Percentiles rank a stretch among this genome's conserved stretches.
These are phyloP conservation scores for Neopelma chrysocephalum DNA, from an alignment of 2,797 vertebrate genomes.

Conservation along the genomic window DNA sequence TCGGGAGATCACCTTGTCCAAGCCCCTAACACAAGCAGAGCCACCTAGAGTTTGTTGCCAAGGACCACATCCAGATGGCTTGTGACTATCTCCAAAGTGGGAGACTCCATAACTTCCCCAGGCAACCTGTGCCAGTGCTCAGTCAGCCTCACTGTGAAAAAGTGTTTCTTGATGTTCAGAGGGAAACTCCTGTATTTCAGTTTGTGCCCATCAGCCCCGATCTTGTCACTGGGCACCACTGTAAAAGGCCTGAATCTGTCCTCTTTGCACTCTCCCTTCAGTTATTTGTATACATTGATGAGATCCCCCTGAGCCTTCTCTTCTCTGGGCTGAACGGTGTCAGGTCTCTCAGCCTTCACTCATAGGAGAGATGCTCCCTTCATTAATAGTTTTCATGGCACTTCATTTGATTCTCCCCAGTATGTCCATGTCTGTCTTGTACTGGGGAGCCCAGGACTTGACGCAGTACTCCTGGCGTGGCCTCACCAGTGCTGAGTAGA, in stretches of 20 bases:
- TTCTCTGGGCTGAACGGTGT: not conserved
- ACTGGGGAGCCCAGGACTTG: not conserved
- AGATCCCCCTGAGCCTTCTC: not conserved
- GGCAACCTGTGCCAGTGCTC: not conserved
- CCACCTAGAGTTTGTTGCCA: not conserved
- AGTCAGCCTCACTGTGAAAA: not conserved
- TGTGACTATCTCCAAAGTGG: not conserved
- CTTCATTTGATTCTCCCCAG: not conserved
- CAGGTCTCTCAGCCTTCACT: not conserved
- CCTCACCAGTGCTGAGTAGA: not conserved
- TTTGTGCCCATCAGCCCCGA: not conserved
- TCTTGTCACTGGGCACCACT: not conserved
- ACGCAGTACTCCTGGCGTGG: not conserved
- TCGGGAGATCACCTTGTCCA: not conserved
- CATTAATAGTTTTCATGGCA: not conserved
- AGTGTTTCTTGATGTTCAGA: not conserved
- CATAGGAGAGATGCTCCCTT: not conserved
- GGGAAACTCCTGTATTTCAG: not conserved
- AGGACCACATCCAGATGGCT: not conserved
- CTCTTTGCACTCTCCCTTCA: not conserved
- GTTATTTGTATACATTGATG: not conserved
- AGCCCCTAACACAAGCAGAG: not conserved
- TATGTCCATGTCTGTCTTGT: not conserved
- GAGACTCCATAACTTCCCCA: not conserved
- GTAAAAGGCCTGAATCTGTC: not conserved